Percentiles rank a stretch among this genome's conserved stretches.
These are phyloP conservation scores for Todiramphus saurophagus DNA, from an alignment of 2,113 vertebrate genomes.

Conservation along the genomic window DNA sequence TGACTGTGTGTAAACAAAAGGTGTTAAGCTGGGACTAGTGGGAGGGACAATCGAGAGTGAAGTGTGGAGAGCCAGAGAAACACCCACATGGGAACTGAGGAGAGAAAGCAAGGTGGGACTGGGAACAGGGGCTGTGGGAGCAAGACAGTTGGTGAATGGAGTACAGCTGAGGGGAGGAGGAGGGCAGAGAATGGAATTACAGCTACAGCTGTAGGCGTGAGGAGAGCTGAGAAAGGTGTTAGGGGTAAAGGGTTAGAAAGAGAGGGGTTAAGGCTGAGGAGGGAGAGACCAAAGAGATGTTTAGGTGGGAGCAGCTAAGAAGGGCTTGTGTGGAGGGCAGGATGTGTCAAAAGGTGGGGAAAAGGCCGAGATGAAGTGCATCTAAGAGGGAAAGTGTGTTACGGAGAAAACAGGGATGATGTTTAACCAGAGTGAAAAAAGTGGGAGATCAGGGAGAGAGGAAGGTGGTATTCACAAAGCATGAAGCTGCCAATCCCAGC, in stretches of 20 bases:
- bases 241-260: neutral
- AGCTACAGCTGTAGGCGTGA: neutral
- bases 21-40: neutral
- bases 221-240: neutral
- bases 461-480: neutral
- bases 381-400: neutral
- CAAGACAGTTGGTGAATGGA: neutral
- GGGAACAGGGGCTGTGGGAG: neutral
- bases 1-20: constrained; percentile 33
- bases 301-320: neutral
- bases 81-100: neutral
- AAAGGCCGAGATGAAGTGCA: neutral
- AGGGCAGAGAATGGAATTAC: neutral
- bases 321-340: neutral
- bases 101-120: neutral
- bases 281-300: neutral
- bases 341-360: neutral
- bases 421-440: neutral
- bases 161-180: neutral
- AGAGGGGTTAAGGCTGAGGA: neutral
- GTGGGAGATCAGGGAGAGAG: neutral
- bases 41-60: neutral
- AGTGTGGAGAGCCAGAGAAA: neutral
- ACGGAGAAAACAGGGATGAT: neutral
- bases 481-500: neutral